Base-by-base conservation (phyloP, 2,888 invertebrate genomes). In the Acrobasis suavella region DNA sequence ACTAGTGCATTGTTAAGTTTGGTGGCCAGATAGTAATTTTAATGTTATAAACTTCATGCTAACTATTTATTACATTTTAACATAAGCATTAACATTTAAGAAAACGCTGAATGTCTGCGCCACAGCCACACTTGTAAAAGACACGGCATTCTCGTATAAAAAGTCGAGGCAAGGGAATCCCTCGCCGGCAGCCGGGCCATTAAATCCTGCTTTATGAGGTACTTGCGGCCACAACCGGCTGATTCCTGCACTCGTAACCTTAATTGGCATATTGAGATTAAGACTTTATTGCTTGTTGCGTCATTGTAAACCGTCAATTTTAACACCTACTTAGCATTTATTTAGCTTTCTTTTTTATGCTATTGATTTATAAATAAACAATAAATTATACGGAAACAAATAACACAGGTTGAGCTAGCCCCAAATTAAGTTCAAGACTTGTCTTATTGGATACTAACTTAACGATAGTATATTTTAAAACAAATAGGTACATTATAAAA, bases 191-290 rank as follows among this genome's bases (percentile, higher is more conserved):
- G 78, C 74, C 75, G 75, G 76, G 77, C 84, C 82, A 86, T 90
- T 90, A 89, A 89, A 86, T 81, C 79, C 77, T 77, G 80, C 77
- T 91, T 91, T 90, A 90, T 84, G 87, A 85, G 78, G 80, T 78
- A 83, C 82, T 85, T 77, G 83, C 80, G 74, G 72, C 72, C 71
- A 69, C 74, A 85, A 81, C 38, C 55, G 49, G 55, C 50, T 62
- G n/a, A 59, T 59, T 49, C 82, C 87, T 80, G 79, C 82, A 84
- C 80, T 82, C 82, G 85, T 85, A 81, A 85, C 85, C 85, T 84
- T 90, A 90, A 91, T 90, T 90, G 90, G 83, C 79, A 78, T 85
- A 89, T 90, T 86, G 85, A 89, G 87, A 89, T 90, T 87, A 89
- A 76, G 75, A 64, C 77, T 79, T 87, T 84, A 85, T 83, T 80